Conservation (phyloP, 2,113 vertebrate genomes). For the Tautogolabrus adspersus region DNA sequence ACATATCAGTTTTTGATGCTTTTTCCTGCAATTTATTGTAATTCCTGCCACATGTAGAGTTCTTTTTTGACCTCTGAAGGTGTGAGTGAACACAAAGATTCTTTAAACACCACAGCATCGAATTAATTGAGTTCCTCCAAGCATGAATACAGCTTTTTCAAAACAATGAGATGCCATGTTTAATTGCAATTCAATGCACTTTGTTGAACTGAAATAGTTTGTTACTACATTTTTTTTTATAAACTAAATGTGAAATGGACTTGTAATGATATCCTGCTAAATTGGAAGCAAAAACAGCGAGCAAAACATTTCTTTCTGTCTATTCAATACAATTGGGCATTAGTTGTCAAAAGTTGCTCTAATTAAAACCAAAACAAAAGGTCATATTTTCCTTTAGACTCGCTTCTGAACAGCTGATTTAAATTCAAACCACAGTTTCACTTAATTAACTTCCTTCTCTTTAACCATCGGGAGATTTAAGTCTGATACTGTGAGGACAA, state of each 20-base stretch:
- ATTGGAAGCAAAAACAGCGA: conserved; percentile 39
- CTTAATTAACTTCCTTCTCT: conserved; percentile 48
- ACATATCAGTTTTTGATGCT: conserved; percentile 16
- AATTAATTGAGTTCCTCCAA: conserved; percentile 38
- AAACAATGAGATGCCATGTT: conserved; percentile 18
- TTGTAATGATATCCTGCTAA: conserved; percentile 20
- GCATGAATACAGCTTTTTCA: conserved; percentile 16
- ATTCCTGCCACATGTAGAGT: conserved; percentile 1
- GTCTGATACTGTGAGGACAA: conserved; percentile 45
- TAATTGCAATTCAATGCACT: conserved; percentile 3
- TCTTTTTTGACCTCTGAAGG: conserved; percentile 39
- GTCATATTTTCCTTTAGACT: conserved; percentile 51
- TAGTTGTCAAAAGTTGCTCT: conserved; percentile 55
- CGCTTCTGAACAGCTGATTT: conserved; percentile 50
- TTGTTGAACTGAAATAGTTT: conserved; percentile 11
- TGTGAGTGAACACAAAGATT: conserved; percentile 20
- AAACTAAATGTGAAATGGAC: conserved; percentile 9
- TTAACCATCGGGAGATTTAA: conserved; percentile 56
- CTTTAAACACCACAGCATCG: conserved; percentile 28
- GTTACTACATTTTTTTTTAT: neutral
- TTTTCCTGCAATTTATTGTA: conserved; percentile 12
- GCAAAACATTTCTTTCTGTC: conserved; percentile 36
- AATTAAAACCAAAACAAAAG: conserved; percentile 71
- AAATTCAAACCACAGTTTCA: conserved; percentile 57
- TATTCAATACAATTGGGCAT: conserved; percentile 27